Evolutionary conservation across 2,113 vertebrate genomes (phyloP).

Genomic region (Ptyas mucosa): DNA sequence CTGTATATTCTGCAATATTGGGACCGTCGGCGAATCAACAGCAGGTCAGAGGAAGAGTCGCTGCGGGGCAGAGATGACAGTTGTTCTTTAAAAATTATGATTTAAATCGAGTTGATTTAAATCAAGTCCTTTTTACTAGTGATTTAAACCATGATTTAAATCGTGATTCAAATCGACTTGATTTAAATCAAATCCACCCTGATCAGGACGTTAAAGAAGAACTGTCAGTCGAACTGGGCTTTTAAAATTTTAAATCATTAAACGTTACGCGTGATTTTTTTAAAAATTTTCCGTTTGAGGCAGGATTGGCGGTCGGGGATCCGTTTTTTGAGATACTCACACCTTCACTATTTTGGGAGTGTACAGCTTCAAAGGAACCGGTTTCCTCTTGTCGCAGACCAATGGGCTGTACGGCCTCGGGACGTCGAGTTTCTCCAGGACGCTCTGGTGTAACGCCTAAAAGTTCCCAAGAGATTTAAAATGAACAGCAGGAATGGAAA

Average conservation of each 20-base stretch:
- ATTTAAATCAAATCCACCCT: too few relatives aligned
- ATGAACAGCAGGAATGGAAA: not conserved
- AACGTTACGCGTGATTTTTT: too few relatives aligned
- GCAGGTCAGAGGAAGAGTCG: too few relatives aligned
- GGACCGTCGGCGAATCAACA: too few relatives aligned
- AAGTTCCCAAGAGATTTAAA: conserved; percentile 19
- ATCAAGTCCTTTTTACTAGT: too few relatives aligned
- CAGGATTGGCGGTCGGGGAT: not conserved
- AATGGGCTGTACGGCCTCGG: conserved; percentile 61
- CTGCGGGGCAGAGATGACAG: too few relatives aligned
- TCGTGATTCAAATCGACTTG: too few relatives aligned
- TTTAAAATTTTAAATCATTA: not conserved
- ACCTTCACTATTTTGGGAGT: conserved; percentile 92
- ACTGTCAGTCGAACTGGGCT: not conserved
- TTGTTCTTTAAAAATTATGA: too few relatives aligned
- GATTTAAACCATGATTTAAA: too few relatives aligned
- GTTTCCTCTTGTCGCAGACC: conserved; percentile 87
- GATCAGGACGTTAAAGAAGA: not conserved
- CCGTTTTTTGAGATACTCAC: conserved; percentile 72
- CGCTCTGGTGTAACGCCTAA: conserved; percentile 73
- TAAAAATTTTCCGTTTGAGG: rapidly evolving
- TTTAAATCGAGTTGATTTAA: too few relatives aligned
- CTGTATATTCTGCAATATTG: too few relatives aligned
- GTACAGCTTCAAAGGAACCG: conserved; percentile 85
- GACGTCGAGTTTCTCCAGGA: conserved; percentile 69